phyloP scores from a whole-genome alignment of 2,113 vertebrate species.

The Nerophis ophidion region DNA sequence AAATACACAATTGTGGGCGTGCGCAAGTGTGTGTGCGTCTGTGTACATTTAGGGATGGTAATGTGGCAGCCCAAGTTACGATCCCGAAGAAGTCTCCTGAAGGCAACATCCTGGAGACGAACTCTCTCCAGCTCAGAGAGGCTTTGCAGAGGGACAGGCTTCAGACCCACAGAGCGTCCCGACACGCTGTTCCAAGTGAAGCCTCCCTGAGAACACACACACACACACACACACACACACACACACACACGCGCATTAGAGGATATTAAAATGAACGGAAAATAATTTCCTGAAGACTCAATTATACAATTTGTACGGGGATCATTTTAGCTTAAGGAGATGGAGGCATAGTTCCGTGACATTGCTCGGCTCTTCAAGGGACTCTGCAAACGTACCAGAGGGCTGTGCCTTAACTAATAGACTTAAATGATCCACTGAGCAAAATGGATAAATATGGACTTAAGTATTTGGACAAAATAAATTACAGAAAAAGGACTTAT shows the following conservation, averaged over 20 bases:
- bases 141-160: conserved; percentile 89
- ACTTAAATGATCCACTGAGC: not conserved
- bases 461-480: not conserved
- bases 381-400: not conserved
- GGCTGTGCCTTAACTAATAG: not conserved
- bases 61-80: conserved; percentile 91
- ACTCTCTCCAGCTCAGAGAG: conserved; percentile 92
- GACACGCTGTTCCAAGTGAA: conserved; percentile 95
- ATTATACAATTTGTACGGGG: conserved; percentile 8
- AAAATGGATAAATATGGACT: not conserved
- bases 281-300: conserved; percentile 3
- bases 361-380: not conserved
- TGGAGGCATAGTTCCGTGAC: not conserved
- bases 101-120: conserved; percentile 92
- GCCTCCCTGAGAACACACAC: conserved; percentile 77
- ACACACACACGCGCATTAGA: conserved; percentile 16
- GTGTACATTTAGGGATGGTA: conserved; percentile 92
- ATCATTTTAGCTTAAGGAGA: conserved; percentile 7
- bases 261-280: conserved; percentile 2
- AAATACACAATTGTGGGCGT: too few relatives aligned
- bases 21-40: not conserved
- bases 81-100: conserved; percentile 85
- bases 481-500: too few relatives aligned
- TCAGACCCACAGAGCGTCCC: conserved; percentile 82
- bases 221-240: conserved; percentile 21